Evolutionary conservation across 2,888 invertebrate genomes (phyloP).

Genomic region (Spisula subtruncata): DNA sequence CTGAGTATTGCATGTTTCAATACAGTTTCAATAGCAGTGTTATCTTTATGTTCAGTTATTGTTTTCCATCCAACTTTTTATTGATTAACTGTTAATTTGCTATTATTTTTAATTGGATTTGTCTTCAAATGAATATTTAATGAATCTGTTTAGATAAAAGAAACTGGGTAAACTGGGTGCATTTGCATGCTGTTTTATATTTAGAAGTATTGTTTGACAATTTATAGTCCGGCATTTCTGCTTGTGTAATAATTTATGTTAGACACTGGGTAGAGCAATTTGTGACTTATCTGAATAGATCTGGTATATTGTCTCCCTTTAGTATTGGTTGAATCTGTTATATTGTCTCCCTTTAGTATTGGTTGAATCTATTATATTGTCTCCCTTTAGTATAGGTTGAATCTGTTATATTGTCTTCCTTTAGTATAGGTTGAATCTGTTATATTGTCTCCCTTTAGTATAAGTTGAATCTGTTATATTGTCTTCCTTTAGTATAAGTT

Average conservation of each 20-base stretch:
- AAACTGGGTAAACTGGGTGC: background rate
- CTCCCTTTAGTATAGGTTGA: too few relatives aligned
- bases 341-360: too few relatives aligned
- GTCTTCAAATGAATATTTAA: background rate
- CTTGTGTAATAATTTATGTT: background rate
- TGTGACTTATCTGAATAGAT: too few relatives aligned
- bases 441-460: too few relatives aligned
- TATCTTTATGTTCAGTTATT: background rate
- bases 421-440: too few relatives aligned
- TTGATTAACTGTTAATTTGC: background rate
- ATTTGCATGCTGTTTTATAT: background rate
- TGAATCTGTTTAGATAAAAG: background rate
- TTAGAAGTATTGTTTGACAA: background rate
- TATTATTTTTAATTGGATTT: background rate
- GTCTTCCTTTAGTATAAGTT: too few relatives aligned
- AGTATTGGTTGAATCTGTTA: too few relatives aligned
- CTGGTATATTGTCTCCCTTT: too few relatives aligned
- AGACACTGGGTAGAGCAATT: background rate
- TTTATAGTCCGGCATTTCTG: background rate
- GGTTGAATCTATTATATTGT: too few relatives aligned
- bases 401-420: too few relatives aligned
- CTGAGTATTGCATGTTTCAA: background rate
- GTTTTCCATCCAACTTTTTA: constrained; percentile 7
- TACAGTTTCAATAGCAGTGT: background rate
- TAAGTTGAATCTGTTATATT: too few relatives aligned